phyloP scores from a whole-genome alignment of 2,888 invertebrate species.

The Metacarcinus magister region DNA sequence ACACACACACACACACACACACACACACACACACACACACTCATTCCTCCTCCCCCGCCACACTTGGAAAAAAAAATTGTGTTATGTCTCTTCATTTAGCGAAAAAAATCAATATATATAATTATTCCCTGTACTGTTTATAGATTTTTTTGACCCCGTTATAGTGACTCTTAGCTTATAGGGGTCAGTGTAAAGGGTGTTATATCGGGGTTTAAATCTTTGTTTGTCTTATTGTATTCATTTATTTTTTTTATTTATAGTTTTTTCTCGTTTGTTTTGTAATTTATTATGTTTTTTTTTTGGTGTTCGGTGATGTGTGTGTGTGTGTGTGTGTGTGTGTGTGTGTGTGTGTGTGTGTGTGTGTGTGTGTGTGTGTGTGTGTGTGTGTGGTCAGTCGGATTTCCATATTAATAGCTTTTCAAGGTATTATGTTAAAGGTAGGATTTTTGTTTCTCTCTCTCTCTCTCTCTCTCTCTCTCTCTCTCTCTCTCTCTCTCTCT shows the following conservation, averaged over 20 bases:
- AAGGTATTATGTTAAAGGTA: neutral
- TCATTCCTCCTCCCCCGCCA: neutral
- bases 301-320: neutral
- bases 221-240: neutral
- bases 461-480: slow-evolving; percentile 48
- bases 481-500: slow-evolving; percentile 41
- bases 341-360: slow-evolving; percentile 16
- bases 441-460: slow-evolving; percentile 30
- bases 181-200: no score
- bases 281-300: neutral
- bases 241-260: no score
- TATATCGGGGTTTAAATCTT: neutral
- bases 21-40: slow-evolving; percentile 45
- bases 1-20: slow-evolving; percentile 48
- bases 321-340: neutral
- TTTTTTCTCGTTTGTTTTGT: neutral
- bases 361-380: slow-evolving; percentile 45
- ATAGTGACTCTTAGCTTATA: no score
- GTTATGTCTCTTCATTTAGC: neutral
- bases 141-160: neutral
- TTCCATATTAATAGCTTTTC: neutral
- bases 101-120: neutral
- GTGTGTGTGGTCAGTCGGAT: slow-evolving; percentile 1
- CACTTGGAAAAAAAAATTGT: neutral
- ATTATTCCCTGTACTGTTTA: neutral